Evolutionary conservation across 2,797 vertebrate genomes (phyloP).

Genomic region (Macropus fuliginosus): DNA sequence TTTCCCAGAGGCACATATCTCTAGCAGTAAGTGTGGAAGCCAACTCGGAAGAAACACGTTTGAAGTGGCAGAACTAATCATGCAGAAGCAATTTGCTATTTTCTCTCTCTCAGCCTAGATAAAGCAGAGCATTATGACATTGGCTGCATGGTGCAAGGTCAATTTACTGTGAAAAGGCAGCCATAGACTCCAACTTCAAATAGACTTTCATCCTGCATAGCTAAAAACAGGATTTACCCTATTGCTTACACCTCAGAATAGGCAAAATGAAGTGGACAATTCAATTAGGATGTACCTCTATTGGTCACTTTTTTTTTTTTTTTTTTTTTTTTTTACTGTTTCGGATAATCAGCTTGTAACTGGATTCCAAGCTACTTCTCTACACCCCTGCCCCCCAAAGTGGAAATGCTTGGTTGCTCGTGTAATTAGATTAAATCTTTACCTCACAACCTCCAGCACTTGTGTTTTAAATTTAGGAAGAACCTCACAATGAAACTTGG

Average conservation of each 20-base stretch:
- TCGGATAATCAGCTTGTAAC: constrained; percentile 72
- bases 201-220: constrained; percentile 84
- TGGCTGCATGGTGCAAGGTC: constrained; percentile 86
- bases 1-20: constrained; percentile 86
- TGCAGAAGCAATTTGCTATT: constrained; percentile 89
- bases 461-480: constrained; percentile 47
- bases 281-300: constrained; percentile 73
- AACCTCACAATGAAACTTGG: constrained; percentile 35
- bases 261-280: constrained; percentile 80
- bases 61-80: constrained; percentile 90
- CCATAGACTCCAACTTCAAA: constrained; percentile 86
- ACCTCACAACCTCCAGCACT: neutral
- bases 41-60: constrained; percentile 88
- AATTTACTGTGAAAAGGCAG: constrained; percentile 89
- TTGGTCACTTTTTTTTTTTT: constrained; percentile 60
- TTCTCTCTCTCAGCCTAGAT: constrained; percentile 85
- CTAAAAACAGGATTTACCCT: constrained; percentile 82
- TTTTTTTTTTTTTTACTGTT: constrained; percentile 54
- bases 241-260: constrained; percentile 74
- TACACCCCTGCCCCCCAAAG: constrained; percentile 29
- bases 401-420: constrained; percentile 17
- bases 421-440: constrained; percentile 50
- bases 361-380: constrained; percentile 71
- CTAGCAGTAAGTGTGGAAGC: constrained; percentile 86
- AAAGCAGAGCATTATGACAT: constrained; percentile 88